Evolutionary conservation across 2,888 invertebrate genomes (phyloP).

Genomic region (Gortyna flavago): DNA sequence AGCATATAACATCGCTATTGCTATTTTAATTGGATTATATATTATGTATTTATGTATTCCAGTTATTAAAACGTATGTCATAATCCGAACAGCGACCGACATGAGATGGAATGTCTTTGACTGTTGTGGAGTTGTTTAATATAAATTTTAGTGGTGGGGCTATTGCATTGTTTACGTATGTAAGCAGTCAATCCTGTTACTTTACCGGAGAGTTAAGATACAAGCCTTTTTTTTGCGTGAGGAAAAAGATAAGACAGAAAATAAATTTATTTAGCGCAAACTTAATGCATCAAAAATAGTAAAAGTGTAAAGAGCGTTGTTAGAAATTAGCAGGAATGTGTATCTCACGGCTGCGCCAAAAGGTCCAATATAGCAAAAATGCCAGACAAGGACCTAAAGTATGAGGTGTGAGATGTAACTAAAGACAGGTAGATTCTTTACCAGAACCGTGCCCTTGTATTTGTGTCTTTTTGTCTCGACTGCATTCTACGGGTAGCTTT

Average conservation of each 20-base stretch:
- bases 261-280: not conserved
- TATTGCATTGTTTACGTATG: slow-evolving; percentile 28
- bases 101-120: slow-evolving; percentile 6
- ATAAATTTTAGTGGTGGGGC: slow-evolving; percentile 21
- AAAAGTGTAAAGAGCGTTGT: not conserved
- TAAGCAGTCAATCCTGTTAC: not conserved
- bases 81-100: slow-evolving; percentile 28
- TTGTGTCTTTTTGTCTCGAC: too few species aligned
- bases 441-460: too few species aligned
- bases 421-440: too few species aligned
- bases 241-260: not conserved
- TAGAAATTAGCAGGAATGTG: not conserved
- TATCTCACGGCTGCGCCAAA: too few species aligned
- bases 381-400: too few species aligned
- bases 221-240: not conserved
- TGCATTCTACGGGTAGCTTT: too few species aligned
- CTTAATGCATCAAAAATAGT: not conserved
- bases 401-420: not conserved
- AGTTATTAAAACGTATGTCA: slow-evolving; percentile 46
- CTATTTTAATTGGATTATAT: slow-evolving; percentile 56
- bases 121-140: slow-evolving; percentile 23
- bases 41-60: slow-evolving; percentile 49
- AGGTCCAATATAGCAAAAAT: not conserved
- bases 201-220: not conserved
- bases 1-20: slow-evolving; percentile 26